Conservation (phyloP, 2,888 invertebrate species). For the Melikaiella ostensackeni region DNA sequence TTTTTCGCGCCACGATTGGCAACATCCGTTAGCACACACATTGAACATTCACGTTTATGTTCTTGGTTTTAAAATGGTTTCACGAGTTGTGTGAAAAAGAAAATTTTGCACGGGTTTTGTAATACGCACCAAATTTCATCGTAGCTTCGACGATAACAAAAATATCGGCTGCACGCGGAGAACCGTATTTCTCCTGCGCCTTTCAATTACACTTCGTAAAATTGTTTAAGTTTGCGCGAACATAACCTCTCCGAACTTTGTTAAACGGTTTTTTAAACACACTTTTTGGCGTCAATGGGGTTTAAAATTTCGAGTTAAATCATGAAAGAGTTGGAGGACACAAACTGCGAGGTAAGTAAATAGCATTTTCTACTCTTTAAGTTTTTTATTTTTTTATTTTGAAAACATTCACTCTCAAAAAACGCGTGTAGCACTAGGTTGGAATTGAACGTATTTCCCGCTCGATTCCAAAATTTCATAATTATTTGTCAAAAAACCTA, state of each 20-base stretch:
- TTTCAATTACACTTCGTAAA: not conserved
- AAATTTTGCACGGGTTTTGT: conserved; percentile 21
- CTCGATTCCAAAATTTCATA: conserved; percentile 18
- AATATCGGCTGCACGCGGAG: not conserved
- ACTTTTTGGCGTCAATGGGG: conserved; percentile 32
- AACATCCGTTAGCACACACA: not conserved
- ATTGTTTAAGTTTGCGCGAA: conserved; percentile 9
- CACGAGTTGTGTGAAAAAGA: not conserved
- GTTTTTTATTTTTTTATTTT: not conserved
- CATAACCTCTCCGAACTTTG: conserved; percentile 13
- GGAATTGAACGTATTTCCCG: conserved; percentile 41
- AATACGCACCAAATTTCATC: conserved; percentile 9
- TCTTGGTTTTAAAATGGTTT: conserved; percentile 22
- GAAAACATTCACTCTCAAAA: not conserved
- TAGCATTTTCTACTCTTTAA: not conserved
- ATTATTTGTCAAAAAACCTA: not conserved
- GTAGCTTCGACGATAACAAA: not conserved
- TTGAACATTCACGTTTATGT: conserved; percentile 31
- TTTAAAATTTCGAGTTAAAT: conserved; percentile 46
- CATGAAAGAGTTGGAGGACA: conserved; percentile 72
- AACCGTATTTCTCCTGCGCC: not conserved
- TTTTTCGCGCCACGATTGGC: conserved; percentile 9
- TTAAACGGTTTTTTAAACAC: conserved; percentile 32
- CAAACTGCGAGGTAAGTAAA: conserved; percentile 68
- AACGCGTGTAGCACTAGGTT: conserved; percentile 1